A percentile compares a stretch with the other conserved stretches of the same genome.
These are phyloP conservation scores for Sphyrna mokarran DNA, from an alignment of 2,113 vertebrate species.

Conservation along the genomic window DNA sequence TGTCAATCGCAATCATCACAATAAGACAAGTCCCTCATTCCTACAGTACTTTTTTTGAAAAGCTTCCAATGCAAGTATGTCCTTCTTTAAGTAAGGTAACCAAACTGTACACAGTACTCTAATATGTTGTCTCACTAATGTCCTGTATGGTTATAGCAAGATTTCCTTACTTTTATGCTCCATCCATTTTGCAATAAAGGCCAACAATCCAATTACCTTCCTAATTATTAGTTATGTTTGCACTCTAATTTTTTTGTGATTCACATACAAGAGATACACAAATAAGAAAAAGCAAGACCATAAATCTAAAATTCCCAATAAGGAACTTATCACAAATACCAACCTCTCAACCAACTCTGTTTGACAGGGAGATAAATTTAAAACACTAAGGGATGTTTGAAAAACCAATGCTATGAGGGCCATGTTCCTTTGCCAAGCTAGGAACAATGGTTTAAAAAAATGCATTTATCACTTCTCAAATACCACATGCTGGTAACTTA, in stretches of 20 bases:
- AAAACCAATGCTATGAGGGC: background rate
- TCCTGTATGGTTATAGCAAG: background rate
- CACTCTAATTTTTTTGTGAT: background rate
- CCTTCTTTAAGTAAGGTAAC: background rate
- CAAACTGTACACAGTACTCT: background rate
- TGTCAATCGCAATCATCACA: too few relatives aligned
- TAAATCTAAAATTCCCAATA: background rate
- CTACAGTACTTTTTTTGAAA: background rate
- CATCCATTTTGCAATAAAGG: background rate
- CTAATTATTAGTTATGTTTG: background rate
- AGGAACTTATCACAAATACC: slow-evolving; percentile 19
- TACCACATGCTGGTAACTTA: background rate
- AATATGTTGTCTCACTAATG: background rate
- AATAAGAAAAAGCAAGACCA: background rate
- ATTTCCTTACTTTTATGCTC: background rate
- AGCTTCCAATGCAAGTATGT: background rate
- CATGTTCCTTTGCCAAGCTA: background rate
- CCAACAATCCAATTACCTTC: background rate
- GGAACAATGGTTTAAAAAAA: background rate
- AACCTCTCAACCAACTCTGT: slow-evolving; percentile 19
- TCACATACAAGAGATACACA: background rate
- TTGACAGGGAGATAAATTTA: background rate
- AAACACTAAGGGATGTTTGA: background rate
- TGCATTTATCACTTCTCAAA: background rate
- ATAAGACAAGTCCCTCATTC: background rate